Evolutionary conservation across 2,113 vertebrate species (phyloP), one percentile per base, ranked within the genome.

Genomic region (Sinocyclocheilus anshuiensis): DNA sequence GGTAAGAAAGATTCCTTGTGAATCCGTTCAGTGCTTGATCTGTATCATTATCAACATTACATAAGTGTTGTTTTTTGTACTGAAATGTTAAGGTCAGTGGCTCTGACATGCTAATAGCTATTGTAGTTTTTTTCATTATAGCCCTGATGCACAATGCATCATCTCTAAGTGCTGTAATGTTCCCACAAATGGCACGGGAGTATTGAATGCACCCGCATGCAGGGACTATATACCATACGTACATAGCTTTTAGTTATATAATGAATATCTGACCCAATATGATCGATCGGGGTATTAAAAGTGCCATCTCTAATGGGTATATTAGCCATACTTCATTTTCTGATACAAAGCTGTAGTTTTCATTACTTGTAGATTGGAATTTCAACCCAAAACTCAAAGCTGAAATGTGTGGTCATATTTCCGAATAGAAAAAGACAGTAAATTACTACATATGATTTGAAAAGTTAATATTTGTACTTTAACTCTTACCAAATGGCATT

Each of bases 1-100:
- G 95, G 95, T 95, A 91, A 61, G 91, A 63, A 36, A 78, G 26
- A 77, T 7, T 77, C 4, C 69, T 53, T 77, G 75, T 53, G 16
- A 57, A 42, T 61, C 55, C 12, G 22, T 80, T 79, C 20, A 61
- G 22, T 24, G 12, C 33, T 80, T 79, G 57, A 42, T 63, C 33
- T 80, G 6, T 61, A 72, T 72, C 33, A 61, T n/a, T n/a, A 61
- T 39, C 15, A 42, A 22, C 53, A 36, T 4, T 10, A 78, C 15
- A 55, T 13, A 55, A 55, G 42, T 50, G 22, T 77, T 7, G 22
- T 77, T 77, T 77, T 48, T 29, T 53, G 16, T 22, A 53, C 20
- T 10, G 26, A 59, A 39, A 59, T 63, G 33, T 63, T 80, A 9
- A 80, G 33, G 78, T 10, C 33, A 42, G 57, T 80, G 57, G 12